Conservation (phyloP, 2,888 invertebrate genomes). For the Trilocha varians region DNA sequence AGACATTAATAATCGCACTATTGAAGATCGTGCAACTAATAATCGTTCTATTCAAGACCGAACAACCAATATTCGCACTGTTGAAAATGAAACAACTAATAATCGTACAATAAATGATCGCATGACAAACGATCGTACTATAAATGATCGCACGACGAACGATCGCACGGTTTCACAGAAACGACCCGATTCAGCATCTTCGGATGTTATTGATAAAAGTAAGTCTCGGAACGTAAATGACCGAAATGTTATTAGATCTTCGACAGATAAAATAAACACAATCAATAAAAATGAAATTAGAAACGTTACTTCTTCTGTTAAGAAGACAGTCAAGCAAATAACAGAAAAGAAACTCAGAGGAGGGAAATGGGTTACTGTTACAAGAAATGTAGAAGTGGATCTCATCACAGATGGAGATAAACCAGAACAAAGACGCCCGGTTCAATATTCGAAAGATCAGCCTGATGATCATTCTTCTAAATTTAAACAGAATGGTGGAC, state of each 20-base stretch:
- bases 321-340: conserved; percentile 68
- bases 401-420: conserved; percentile 41
- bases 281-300: conserved; percentile 42
- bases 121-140: too few relatives aligned
- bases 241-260: conserved; percentile 30
- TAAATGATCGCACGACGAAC: too few relatives aligned
- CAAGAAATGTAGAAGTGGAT: conserved; percentile 78
- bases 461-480: conserved; percentile 20
- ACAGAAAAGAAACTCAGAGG: conserved; percentile 71
- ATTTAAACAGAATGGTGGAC: conserved; percentile 15
- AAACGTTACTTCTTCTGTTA: conserved; percentile 55
- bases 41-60: too few relatives aligned
- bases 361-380: conserved; percentile 68
- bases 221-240: conserved; percentile 27
- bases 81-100: too few relatives aligned
- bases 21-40: too few relatives aligned
- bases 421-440: conserved; percentile 12
- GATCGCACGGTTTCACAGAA: conserved; percentile 36
- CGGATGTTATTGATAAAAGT: conserved; percentile 31
- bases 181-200: conserved; percentile 61
- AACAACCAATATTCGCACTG: too few relatives aligned
- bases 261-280: conserved; percentile 30
- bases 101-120: too few relatives aligned
- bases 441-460: conserved; percentile 15
- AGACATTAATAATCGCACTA: conserved; percentile 9